Base-by-base conservation (phyloP, 2,888 invertebrate species). In the Drosophila paramelanica region DNA sequence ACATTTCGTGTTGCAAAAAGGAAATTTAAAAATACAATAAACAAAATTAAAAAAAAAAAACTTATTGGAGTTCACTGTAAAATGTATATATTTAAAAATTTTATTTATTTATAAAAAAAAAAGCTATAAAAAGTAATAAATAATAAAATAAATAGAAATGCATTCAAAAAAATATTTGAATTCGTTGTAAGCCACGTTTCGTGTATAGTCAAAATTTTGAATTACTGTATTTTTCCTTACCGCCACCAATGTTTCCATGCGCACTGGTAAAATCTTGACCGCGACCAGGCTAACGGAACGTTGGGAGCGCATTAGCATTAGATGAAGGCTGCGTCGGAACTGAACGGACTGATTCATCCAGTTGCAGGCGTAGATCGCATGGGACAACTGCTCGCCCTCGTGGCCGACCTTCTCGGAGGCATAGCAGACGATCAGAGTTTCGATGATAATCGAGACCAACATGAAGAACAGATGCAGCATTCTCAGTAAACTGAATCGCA, bases 231-330 rank as follows among this genome's bases (percentile, higher is more conserved):
- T 10, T 20, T 8, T 47, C 51, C 77, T 20, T 66, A 94, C 94
- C 89, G 92, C 67, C 5, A 94, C 90, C 83, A 94, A 93, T 2
- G 93, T 93, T n/a, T 93, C 92, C 61, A 94, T 88, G 1, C 93
- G 93, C 5, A 94, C 88, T 0, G 94, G 93, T 59, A 94, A 93
- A 52, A 93, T 91, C 50, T 92, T 92, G 0, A 93, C 94, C 5
- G 94, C 94, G 67, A 91, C 93, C 62, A 94, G 92, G 7, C 93
- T 90, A 33, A 93, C 92, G 0, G 93, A 92, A n/a, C 91, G 92
- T 80, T 94, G 94, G 80, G 94, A 93, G 1, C 93, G 92, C 57
- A 93, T 92, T 90, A 94, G 92, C 38, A 94, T 92, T 17, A 94
- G 88, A 51, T 92, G 83, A 3, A 88, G 11, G 10, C 47, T 51